Base-by-base conservation (phyloP, 2,888 invertebrate genomes). In the Deilephila elpenor region DNA sequence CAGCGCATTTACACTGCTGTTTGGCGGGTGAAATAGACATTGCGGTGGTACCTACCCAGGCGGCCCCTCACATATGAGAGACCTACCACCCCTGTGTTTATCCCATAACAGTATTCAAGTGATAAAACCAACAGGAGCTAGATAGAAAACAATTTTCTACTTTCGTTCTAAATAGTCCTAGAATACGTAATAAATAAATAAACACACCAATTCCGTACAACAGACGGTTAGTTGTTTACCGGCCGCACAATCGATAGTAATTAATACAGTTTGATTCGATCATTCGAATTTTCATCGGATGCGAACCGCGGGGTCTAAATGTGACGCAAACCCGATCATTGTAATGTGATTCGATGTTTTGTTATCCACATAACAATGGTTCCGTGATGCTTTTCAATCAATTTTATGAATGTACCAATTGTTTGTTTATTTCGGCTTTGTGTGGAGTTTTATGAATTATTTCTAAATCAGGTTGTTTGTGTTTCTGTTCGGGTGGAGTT, bases 301-400 rank as follows among this genome's bases (percentile, higher is more conserved):
- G 62, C 34, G n/a, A 19, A 34, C 37, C 62, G 37, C n/a, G 34
- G 34, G n/a, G 34, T 37, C 62, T 17, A 62, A 34, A 37, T 34
- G 37, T 62, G 62, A n/a, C 37, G 34, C 19, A 29, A 61, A 61
- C 32, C 14, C 62, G 34, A 37, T 34, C 62, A 62, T 8, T 62
- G 62, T 62, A 62, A 34, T 61, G 61, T 19, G 61, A 61, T 62
- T 37, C 37, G 61, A 19, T 32, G 61, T 59, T 61, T 17, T n/a
- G 61, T 61, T 61, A 32, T 61, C 62, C 62, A 62, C 37, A 61
- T 32, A 37, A 62, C 34, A 56, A 37, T 37, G 7, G 62, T 44
- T 44, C 44, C 44, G 14, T 17, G 34, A 44, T 44, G n/a, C 56
- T 56, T 37, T 62, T 62, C 17, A 62, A 62, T 62, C 8, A 61